These are phyloP conservation scores for Astropecten irregularis DNA, from an alignment of 53 echinoderm and acorn worm species.

Conservation along the genomic window DNA sequence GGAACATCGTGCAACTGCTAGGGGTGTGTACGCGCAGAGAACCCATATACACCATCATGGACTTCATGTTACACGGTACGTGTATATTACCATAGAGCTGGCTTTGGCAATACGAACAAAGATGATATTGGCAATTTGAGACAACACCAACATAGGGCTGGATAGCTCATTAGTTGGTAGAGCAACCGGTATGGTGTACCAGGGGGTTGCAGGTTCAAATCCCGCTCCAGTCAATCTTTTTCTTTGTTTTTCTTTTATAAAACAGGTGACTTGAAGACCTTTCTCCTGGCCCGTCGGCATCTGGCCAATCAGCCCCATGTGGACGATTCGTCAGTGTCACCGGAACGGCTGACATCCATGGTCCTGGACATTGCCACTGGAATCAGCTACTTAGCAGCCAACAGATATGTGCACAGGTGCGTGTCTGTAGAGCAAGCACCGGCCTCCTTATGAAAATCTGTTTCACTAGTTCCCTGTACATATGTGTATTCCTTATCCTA, in stretches of 20 bases:
- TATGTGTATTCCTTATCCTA: no score
- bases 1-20: conserved; percentile 77
- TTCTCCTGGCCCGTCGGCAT: conserved; percentile 83
- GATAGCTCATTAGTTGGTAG: no score
- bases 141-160: no score
- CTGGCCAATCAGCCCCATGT: conserved; percentile 58
- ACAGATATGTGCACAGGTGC: conserved; percentile 91
- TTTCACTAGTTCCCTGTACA: no score
- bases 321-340: conserved; percentile 48
- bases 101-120: not conserved
- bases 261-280: conserved; percentile 92
- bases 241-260: no score
- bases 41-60: conserved; percentile 93
- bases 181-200: no score
- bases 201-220: no score
- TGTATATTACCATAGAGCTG: not conserved
- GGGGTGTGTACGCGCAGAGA: conserved; percentile 96
- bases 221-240: no score
- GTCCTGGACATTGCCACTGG: conserved; percentile 89
- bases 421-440: not conserved
- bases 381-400: conserved; percentile 74
- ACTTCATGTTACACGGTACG: conserved; percentile 95
- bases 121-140: no score
- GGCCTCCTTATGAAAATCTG: not conserved
- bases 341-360: conserved; percentile 76